A percentile compares a stretch with the other conserved stretches of the same genome.
Conservation (phyloP, 2,113 vertebrate species). For the Gobiocypris rarus region DNA sequence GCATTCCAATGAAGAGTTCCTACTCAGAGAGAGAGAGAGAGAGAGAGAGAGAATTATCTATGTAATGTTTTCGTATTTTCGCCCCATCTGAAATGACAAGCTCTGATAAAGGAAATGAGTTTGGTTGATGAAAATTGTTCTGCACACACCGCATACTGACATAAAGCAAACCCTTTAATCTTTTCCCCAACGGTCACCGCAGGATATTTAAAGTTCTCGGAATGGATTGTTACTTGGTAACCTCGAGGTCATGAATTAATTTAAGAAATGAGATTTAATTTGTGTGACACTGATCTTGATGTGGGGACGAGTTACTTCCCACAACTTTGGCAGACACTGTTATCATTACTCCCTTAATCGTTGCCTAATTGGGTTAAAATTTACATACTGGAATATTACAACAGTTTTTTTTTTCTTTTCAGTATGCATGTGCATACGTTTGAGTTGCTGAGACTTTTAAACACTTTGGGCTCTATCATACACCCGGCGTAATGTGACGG, state of each 20-base stretch:
- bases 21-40: background rate
- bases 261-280: conserved; percentile 32
- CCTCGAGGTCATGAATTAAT: conserved; percentile 31
- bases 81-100: conserved; percentile 10
- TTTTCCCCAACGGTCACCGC: background rate
- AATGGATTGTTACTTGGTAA: conserved; percentile 6
- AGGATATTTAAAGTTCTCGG: conserved; percentile 11
- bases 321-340: conserved; percentile 22
- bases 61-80: background rate
- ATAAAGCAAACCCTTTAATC: conserved; percentile 24
- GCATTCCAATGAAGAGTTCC: conserved; percentile 28
- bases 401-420: background rate
- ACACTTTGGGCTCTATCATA: no score
- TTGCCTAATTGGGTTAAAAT: conserved; percentile 18
- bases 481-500: no score
- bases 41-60: background rate
- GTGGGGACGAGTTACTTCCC: background rate
- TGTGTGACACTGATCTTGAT: background rate
- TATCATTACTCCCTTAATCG: conserved; percentile 20
- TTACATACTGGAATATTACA: background rate
- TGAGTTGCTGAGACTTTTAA: background rate
- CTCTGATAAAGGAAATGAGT: conserved; percentile 41
- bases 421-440: background rate
- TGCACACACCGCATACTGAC: conserved; percentile 9
- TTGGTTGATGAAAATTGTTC: conserved; percentile 28